These are phyloP conservation scores for Salvelinus namaycush DNA, from an alignment of 2,113 vertebrate genomes.

Conservation along the genomic window DNA sequence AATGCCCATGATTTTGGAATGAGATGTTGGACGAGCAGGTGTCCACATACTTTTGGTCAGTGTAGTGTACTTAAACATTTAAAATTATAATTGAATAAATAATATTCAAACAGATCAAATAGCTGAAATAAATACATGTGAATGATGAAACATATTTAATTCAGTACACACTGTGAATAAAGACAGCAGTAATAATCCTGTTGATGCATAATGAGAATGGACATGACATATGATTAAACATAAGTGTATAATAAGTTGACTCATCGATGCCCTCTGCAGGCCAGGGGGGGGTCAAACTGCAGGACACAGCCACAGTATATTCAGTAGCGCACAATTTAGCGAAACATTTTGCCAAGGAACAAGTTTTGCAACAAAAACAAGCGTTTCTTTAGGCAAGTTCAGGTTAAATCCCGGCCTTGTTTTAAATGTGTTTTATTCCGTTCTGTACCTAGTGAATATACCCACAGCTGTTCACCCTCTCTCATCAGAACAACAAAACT, in stretches of 20 bases:
- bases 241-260: neutral
- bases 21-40: too few relatives aligned
- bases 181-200: slow-evolving; percentile 21
- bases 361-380: too few relatives aligned
- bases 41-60: too few relatives aligned
- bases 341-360: too few relatives aligned
- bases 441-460: too few relatives aligned
- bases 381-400: too few relatives aligned
- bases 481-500: neutral
- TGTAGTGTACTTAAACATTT: neutral
- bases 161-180: slow-evolving; percentile 30
- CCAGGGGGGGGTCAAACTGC: neutral
- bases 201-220: neutral
- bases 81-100: slow-evolving; percentile 10
- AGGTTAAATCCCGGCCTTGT: too few relatives aligned
- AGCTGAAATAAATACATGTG: slow-evolving; percentile 35
- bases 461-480: too few relatives aligned
- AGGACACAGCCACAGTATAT: neutral
- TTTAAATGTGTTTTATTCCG: too few relatives aligned
- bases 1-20: too few relatives aligned
- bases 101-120: slow-evolving; percentile 17
- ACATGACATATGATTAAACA: neutral
- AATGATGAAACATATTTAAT: slow-evolving; percentile 47
- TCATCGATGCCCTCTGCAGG: neutral
- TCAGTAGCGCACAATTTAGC: too few relatives aligned